Evolutionary conservation across 30 jellyfish, hydroid and myxozoan genomes (phyloP).

Genomic region (Clytia hemisphaerica): DNA sequence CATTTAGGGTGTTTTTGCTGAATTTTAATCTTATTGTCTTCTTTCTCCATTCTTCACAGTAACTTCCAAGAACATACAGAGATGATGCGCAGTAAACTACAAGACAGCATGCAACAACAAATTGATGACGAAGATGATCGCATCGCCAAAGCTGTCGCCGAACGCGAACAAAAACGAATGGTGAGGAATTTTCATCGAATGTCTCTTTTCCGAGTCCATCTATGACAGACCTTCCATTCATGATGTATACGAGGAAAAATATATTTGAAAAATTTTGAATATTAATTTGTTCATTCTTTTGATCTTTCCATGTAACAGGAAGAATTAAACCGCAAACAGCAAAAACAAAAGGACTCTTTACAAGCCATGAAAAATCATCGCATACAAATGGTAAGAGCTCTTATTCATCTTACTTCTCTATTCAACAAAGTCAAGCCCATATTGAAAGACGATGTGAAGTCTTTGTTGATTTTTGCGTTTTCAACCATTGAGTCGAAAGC

Average conservation of each 20-base stretch:
- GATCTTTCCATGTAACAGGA: constrained; percentile 21
- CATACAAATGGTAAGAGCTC: constrained; percentile 34
- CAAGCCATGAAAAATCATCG: constrained; percentile 61
- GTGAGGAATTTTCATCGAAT: constrained; percentile 21
- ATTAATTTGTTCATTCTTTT: not conserved
- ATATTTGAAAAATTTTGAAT: not conserved
- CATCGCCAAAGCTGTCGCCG: constrained; percentile 81
- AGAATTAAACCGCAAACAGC: constrained; percentile 35
- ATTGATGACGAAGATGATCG: constrained; percentile 87
- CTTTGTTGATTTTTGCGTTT: no score
- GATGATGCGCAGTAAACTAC: constrained; percentile 54
- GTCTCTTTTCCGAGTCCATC: not conserved
- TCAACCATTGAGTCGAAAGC: no score
- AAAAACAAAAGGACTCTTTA: constrained; percentile 27
- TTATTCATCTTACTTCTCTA: no score
- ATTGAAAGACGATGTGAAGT: no score
- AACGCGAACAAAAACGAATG: constrained; percentile 57
- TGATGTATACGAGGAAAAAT: not conserved
- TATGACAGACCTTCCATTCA: not conserved
- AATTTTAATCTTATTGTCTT: not conserved
- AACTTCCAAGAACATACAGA: constrained; percentile 80
- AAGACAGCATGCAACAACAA: constrained; percentile 60
- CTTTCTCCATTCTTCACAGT: constrained; percentile 19
- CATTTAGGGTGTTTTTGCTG: not conserved
- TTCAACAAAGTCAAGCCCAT: no score